Evolutionary conservation across 2,888 invertebrate species (phyloP).

Genomic region (Pristionchus exspectatus): DNA sequence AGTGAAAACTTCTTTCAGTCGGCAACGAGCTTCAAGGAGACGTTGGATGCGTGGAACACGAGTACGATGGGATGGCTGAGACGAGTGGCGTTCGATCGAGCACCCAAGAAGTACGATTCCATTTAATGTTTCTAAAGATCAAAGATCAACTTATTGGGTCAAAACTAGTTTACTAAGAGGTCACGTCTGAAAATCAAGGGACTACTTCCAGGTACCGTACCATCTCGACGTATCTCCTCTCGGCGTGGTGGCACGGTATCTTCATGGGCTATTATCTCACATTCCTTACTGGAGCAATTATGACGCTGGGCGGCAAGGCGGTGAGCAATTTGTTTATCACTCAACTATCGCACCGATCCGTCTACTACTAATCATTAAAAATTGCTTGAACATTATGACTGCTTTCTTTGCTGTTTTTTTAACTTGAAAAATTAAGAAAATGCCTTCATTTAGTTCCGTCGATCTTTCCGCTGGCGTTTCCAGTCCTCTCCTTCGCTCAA

Average conservation of each 20-base stretch:
- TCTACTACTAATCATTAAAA: too few species aligned
- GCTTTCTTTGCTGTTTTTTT: too few species aligned
- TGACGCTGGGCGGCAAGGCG: constrained; percentile 89
- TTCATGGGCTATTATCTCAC: constrained; percentile 89
- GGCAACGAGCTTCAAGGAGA: constrained; percentile 89
- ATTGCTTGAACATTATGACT: too few species aligned
- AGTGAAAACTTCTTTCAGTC: too few species aligned
- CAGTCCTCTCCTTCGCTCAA: constrained; percentile 82
- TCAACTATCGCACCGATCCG: too few species aligned
- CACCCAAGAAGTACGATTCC: constrained; percentile 82
- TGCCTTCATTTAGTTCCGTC: constrained; percentile 84
- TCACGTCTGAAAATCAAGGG: too few species aligned
- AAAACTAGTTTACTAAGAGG: too few species aligned
- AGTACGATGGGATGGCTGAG: constrained; percentile 95
- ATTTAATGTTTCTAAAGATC: too few species aligned
- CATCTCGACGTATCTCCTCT: constrained; percentile 88
- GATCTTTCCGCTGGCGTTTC: constrained; percentile 88
- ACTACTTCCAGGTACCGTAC: constrained; percentile 84
- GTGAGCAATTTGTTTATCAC: background rate
- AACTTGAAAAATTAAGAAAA: too few species aligned
- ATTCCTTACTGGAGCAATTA: constrained; percentile 92
- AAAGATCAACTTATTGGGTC: too few species aligned
- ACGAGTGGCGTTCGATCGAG: constrained; percentile 91
- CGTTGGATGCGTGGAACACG: constrained; percentile 94
- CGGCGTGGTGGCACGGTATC: constrained; percentile 91